These are phyloP conservation scores for Herpailurus yagouaroundi DNA, from an alignment of 2,113 vertebrate species.

Conservation along the genomic window DNA sequence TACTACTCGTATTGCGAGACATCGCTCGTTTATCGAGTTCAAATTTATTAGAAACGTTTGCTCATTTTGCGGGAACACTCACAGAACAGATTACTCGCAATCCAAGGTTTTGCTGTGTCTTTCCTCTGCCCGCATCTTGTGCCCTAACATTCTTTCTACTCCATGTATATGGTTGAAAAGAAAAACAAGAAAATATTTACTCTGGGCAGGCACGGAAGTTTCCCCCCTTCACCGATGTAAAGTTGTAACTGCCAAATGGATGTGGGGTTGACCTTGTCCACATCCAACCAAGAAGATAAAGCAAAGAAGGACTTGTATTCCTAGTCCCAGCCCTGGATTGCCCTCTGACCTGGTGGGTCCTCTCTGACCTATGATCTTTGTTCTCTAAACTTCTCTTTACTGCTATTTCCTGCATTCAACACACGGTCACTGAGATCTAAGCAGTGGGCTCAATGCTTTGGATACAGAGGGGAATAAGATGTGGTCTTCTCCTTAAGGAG, in stretches of 20 bases:
- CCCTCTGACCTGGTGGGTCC: accelerated
- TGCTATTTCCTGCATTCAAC: neutral
- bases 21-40: too few species aligned
- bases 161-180: neutral
- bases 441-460: neutral
- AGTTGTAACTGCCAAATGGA: neutral
- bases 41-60: too few species aligned
- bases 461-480: neutral
- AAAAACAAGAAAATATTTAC: neutral
- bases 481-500: neutral
- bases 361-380: neutral
- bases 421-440: neutral
- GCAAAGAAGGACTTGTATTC: neutral
- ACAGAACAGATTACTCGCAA: too few species aligned
- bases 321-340: neutral
- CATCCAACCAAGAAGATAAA: neutral
- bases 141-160: neutral
- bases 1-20: too few species aligned
- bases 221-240: neutral
- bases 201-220: too few species aligned
- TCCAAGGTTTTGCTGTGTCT: too few species aligned
- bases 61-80: too few species aligned
- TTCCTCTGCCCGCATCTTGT: neutral
- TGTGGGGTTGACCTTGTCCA: neutral
- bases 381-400: neutral